These are phyloP conservation scores for Datnioides undecimradiatus DNA, from an alignment of 2,113 vertebrate species.

Conservation along the genomic window DNA sequence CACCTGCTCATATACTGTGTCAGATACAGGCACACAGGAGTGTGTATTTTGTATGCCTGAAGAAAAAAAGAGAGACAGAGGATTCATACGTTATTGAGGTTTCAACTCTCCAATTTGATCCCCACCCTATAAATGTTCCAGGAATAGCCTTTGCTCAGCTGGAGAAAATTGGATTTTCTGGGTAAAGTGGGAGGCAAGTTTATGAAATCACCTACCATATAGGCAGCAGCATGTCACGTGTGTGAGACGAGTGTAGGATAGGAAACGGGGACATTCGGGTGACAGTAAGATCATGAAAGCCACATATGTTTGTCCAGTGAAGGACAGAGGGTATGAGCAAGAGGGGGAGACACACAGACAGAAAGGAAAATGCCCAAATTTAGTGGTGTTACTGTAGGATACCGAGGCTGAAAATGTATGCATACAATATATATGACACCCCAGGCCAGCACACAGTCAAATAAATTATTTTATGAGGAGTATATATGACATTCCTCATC, in stretches of 20 bases:
- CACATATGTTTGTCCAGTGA: constrained; percentile 10
- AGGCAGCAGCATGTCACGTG: constrained; percentile 28
- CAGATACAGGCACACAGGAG: constrained; percentile 1
- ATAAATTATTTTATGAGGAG: constrained; percentile 20
- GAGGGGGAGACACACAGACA: not conserved
- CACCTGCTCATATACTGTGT: not conserved
- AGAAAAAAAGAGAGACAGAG: constrained; percentile 23
- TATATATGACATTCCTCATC: not conserved
- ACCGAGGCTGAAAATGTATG: not conserved
- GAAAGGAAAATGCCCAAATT: not conserved
- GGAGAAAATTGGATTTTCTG: constrained; percentile 76
- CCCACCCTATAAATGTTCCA: constrained; percentile 72
- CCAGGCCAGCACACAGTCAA: not conserved
- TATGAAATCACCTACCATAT: constrained; percentile 67
- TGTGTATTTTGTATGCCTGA: constrained; percentile 10
- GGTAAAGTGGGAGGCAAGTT: constrained; percentile 69
- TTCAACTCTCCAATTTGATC: constrained; percentile 73
- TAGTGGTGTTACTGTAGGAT: not conserved
- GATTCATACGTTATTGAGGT: constrained; percentile 60
- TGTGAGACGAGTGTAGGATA: constrained; percentile 11
- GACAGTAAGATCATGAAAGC: constrained; percentile 41
- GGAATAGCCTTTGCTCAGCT: constrained; percentile 70
- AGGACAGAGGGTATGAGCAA: not conserved
- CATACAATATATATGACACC: constrained; percentile 13
- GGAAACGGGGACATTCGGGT: constrained; percentile 23